These are phyloP conservation scores for Echinometra lucunter DNA, from an alignment of 53 echinoderm and acorn worm species.

Conservation along the genomic window DNA sequence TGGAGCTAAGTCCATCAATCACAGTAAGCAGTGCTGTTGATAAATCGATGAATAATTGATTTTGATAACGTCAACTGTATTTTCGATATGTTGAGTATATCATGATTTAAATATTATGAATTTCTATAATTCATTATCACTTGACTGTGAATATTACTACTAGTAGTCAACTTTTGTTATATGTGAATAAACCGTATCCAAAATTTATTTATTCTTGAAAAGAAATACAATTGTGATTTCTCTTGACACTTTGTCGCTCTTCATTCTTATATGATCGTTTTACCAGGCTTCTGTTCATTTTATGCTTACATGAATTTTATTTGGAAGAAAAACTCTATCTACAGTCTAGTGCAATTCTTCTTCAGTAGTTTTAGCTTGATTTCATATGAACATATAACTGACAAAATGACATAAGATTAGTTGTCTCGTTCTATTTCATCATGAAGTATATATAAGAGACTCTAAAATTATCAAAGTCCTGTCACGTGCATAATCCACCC, in stretches of 20 bases:
- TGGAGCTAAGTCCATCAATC: no score
- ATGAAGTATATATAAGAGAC: background rate
- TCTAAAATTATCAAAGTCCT: background rate
- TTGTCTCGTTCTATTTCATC: no score
- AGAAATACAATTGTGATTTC: background rate
- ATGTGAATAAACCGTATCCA: background rate
- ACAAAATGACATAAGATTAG: background rate
- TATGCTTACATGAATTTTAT: background rate
- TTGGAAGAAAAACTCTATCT: background rate
- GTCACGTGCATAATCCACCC: background rate
- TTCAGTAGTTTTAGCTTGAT: background rate
- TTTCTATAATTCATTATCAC: background rate
- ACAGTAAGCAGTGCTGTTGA: no score
- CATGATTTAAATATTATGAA: background rate
- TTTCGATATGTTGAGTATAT: background rate
- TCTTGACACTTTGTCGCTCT: background rate
- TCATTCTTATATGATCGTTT: background rate
- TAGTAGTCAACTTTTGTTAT: background rate
- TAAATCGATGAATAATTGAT: background rate
- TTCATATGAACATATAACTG: background rate
- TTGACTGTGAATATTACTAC: background rate
- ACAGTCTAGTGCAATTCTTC: background rate
- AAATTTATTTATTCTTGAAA: conserved; percentile 15
- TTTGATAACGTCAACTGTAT: background rate
- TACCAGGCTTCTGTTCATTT: background rate